phyloP scores from a whole-genome alignment of 2,888 invertebrate species.

The Stenodema calcarata region DNA sequence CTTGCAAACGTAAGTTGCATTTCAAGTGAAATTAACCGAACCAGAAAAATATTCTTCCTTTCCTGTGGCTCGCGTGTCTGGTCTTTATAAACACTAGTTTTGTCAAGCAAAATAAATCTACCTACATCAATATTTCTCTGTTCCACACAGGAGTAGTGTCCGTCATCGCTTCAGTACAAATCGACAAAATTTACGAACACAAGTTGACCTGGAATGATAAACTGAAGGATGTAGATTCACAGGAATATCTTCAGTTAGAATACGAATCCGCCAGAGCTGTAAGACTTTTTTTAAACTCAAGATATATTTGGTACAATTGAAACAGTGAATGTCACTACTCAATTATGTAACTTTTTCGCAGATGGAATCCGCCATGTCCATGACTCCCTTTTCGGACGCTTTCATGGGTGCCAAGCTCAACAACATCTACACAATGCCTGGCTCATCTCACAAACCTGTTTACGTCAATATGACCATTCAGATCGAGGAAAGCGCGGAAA shows the following conservation, averaged over 20 bases:
- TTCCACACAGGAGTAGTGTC: slow-evolving; percentile 70
- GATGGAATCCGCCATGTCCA: slow-evolving; percentile 90
- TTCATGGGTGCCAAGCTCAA: slow-evolving; percentile 84
- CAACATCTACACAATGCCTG: slow-evolving; percentile 73
- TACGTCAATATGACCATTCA: slow-evolving; percentile 85
- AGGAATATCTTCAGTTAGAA: slow-evolving; percentile 80
- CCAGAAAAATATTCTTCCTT: too few relatives aligned
- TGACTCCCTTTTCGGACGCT: slow-evolving; percentile 88
- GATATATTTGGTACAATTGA: too few relatives aligned
- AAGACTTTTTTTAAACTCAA: slow-evolving; percentile 61
- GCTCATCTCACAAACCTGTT: slow-evolving; percentile 65
- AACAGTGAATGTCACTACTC: too few relatives aligned
- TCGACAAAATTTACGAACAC: slow-evolving; percentile 82
- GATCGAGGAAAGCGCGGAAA: slow-evolving; percentile 76
- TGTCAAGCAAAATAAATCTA: too few relatives aligned
- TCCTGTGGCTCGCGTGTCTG: too few relatives aligned
- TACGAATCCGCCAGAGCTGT: slow-evolving; percentile 88
- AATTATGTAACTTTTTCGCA: slow-evolving; percentile 59
- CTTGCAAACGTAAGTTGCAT: slow-evolving; percentile 68
- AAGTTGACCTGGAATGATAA: slow-evolving; percentile 75
- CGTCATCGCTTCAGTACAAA: slow-evolving; percentile 78
- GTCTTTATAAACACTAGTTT: too few relatives aligned
- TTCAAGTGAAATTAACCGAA: not conserved
- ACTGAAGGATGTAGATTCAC: slow-evolving; percentile 76
- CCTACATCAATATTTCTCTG: too few relatives aligned